Evolutionary conservation across 2,888 invertebrate species (phyloP), one percentile per base, ranked within the genome.

Genomic region (Brenthis daphne): DNA sequence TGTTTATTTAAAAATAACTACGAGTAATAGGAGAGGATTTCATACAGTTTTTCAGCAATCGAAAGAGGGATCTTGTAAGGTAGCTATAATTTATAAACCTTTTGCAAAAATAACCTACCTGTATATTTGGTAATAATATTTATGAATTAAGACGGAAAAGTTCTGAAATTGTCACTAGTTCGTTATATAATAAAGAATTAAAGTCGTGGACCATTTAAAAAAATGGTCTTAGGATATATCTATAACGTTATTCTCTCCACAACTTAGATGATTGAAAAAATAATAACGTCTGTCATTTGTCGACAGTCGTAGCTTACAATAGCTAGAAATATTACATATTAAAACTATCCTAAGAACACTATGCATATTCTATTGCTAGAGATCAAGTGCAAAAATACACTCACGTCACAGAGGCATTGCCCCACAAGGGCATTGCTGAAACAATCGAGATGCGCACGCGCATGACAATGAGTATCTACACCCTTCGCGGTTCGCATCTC

Each of bases 391-490:
- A 56, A 71, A 63, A 68, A 68, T 71, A 63, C 63, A 65, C 55
- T 68, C 72, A 72, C 72, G 68, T 67, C 58, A 71, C 68, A 65
- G 67, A 67, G 72, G 64, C 67, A 71, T 65, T 69, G 71, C 68
- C 66, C 64, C 57, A 69, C 74, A 64, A 72, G 73, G 69, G 73
- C 73, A 74, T 75, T 72, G 75, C 76, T 76, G 67, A 73, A 77
- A 77, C 75, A 75, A 76, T 76, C 71, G 74, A 54, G 53, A 60
- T 57, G 61, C 63, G 71, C 65, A 73, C 77, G 69, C 77, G 85
- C 82, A 85, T 85, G 80, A 79, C 84, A 87, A 86, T 85, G 81
- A 77, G 77, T 71, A 43, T 43, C 11, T 43, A 81, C 84, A 85
- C 79, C 76, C 79, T 76, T 69, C 76, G 78, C 77, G 81, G 76